Conservation (phyloP, 2,888 invertebrate species). For the Mermis nigrescens region DNA sequence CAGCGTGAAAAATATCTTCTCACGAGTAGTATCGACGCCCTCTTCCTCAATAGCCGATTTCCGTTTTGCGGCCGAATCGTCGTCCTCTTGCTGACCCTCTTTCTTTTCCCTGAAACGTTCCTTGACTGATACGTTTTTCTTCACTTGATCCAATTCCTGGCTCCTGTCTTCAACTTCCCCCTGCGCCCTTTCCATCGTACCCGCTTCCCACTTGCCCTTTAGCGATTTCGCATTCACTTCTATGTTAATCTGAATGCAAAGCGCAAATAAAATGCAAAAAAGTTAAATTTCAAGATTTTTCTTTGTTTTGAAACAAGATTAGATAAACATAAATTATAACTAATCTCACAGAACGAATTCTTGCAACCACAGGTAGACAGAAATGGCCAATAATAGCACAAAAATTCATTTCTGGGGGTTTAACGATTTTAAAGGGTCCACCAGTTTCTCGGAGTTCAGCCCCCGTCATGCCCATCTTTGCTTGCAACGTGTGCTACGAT, state of each 20-base stretch:
- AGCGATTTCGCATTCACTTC: slow-evolving; percentile 23
- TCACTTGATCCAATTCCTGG: slow-evolving; percentile 27
- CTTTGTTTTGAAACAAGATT: no score
- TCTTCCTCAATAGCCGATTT: slow-evolving; percentile 16
- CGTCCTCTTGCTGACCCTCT: slow-evolving; percentile 15
- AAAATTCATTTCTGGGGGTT: no score
- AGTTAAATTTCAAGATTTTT: background rate
- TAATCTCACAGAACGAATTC: no score
- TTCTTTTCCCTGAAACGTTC: slow-evolving; percentile 27
- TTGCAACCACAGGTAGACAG: no score
- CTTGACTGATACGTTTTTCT: slow-evolving; percentile 24
- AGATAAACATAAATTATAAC: no score
- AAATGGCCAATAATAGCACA: no score
- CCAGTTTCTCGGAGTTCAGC: no score
- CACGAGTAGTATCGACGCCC: slow-evolving; percentile 20
- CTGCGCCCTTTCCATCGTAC: slow-evolving; percentile 28
- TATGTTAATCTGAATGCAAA: slow-evolving; percentile 10
- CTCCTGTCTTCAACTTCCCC: slow-evolving; percentile 20
- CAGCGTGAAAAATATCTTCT: background rate
- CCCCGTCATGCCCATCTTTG: no score
- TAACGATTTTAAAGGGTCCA: no score
- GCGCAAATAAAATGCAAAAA: background rate
- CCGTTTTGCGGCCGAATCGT: slow-evolving; percentile 10
- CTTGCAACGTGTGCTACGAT: no score
- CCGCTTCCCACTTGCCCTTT: slow-evolving; percentile 32